A percentile compares a stretch with the other conserved stretches of the same genome.
Conservation (phyloP, 2,113 vertebrate species). For the Nematolebias whitei region DNA sequence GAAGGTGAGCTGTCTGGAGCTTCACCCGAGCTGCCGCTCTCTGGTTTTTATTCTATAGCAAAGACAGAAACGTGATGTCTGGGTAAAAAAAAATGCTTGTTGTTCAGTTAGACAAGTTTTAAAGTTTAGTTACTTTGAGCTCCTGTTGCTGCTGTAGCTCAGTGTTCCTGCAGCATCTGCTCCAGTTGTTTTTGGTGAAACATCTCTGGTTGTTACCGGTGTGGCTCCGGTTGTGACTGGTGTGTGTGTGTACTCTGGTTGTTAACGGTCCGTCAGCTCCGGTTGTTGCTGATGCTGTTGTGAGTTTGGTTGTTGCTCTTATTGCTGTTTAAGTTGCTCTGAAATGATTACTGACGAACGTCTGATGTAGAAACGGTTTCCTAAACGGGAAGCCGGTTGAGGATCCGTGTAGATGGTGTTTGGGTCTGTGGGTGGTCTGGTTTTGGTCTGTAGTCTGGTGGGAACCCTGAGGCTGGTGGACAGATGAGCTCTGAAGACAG, state of each 20-base stretch:
- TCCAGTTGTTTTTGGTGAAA: slow-evolving; percentile 1
- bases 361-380: slow-evolving; percentile 6
- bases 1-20: no score
- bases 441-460: slow-evolving; percentile 32
- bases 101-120: slow-evolving; percentile 69
- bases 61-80: background rate
- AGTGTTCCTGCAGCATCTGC: background rate
- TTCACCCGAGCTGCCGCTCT: background rate
- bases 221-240: no score
- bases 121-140: slow-evolving; percentile 22
- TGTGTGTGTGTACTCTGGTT: no score
- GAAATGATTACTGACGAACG: background rate
- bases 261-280: slow-evolving; percentile 1
- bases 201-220: background rate
- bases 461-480: background rate
- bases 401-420: no score
- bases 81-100: slow-evolving; percentile 64
- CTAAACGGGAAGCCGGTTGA: background rate
- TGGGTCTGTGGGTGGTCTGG: background rate
- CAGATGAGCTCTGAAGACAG: slow-evolving; percentile 31
- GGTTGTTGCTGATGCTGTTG: slow-evolving; percentile 26
- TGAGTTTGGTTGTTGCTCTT: background rate
- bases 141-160: slow-evolving; percentile 18
- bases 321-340: background rate
- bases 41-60: slow-evolving; percentile 3